Evolutionary conservation across 2,797 vertebrate species (phyloP), one percentile per base, ranked within the genome.

Genomic region (Acestrorhynchus altus): DNA sequence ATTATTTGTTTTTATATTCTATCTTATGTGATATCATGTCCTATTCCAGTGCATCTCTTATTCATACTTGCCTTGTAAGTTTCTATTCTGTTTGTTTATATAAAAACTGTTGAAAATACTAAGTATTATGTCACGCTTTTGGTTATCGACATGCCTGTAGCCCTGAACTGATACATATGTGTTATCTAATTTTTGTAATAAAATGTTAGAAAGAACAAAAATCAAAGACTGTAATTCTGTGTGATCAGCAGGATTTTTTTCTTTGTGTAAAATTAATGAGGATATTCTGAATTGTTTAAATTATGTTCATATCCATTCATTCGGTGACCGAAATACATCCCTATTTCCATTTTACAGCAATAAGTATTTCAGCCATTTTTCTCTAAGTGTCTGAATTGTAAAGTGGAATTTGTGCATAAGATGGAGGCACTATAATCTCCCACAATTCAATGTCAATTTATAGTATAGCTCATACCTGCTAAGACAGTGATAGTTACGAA

Each of bases 161-260:
- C 72, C 4, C 61, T 67, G 69, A 73, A 35, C 68, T 81, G 60
- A 47, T 63, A 67, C 60, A 28, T 18, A 52, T 28, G 74, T 83
- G 74, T 80, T 63, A 72, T 67, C 69, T 78, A 42, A 72, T 75
- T 81, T 83, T 76, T 78, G 40, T 76, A 83, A 83, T 83, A 83
- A 81, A 83, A 66, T 18, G 24, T 66, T 5, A 1, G 9, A 57
- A 74, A 74, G 18, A 40, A 11, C 6, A 35, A 35, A 35, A 35
- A 35, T 22, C n/a, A 20, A 2, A 22, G 28, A 61, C 16, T n/a
- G 60, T 64, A 8, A 7, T 22, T 11, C 5, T 4, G 15, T 1
- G 12, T 1, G 20, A 10, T 64, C n/a, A 10, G 35, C 10, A 40
- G 18, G 9, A 39, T 18, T 35, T 12, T n/a, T 42, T 31, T 5